A percentile compares a stretch with the other conserved stretches of the same genome.
Conservation (phyloP, 1,140 invertebrate species). For the Tetragnatha versicolor region DNA sequence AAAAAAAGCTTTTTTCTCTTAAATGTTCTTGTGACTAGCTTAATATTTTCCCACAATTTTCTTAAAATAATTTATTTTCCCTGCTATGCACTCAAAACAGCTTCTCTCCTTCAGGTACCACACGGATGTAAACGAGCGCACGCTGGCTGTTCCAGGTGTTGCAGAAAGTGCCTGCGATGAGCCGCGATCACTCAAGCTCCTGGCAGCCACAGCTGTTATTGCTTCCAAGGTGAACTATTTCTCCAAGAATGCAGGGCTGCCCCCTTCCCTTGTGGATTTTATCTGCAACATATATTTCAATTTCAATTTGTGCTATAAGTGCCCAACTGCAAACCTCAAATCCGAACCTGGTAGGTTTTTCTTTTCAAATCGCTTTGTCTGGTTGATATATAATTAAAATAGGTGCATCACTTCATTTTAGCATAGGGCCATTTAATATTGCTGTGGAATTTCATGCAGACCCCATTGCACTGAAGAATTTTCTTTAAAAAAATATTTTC, state of each 20-base stretch:
- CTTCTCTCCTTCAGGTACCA: slow-evolving; percentile 61
- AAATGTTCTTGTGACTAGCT: too few species aligned
- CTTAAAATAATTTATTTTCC: too few species aligned
- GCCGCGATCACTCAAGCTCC: slow-evolving; percentile 62
- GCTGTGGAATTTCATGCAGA: too few species aligned
- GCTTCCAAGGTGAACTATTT: slow-evolving; percentile 65
- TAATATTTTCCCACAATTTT: too few species aligned
- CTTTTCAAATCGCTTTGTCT: too few species aligned
- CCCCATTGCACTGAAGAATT: too few species aligned
- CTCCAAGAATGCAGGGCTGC: slow-evolving; percentile 15
- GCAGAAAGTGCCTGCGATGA: slow-evolving; percentile 43
- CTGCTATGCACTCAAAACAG: too few species aligned
- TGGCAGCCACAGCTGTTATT: slow-evolving; percentile 64
- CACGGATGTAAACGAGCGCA: slow-evolving; percentile 66
- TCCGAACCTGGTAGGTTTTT: slow-evolving; percentile 56
- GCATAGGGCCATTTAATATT: too few species aligned
- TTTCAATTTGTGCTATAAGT: slow-evolving; percentile 66
- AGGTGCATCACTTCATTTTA: too few species aligned
- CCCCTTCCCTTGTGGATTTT: slow-evolving; percentile 63
- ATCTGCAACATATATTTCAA: slow-evolving; percentile 64
- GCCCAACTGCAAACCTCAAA: slow-evolving; percentile 61
- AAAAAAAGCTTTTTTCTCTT: too few species aligned
- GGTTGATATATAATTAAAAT: too few species aligned
- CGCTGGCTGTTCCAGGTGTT: slow-evolving; percentile 59
- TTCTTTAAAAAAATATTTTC: too few species aligned